phyloP scores from a whole-genome alignment of 2,888 invertebrate species.

The Protodeltote pygarga region DNA sequence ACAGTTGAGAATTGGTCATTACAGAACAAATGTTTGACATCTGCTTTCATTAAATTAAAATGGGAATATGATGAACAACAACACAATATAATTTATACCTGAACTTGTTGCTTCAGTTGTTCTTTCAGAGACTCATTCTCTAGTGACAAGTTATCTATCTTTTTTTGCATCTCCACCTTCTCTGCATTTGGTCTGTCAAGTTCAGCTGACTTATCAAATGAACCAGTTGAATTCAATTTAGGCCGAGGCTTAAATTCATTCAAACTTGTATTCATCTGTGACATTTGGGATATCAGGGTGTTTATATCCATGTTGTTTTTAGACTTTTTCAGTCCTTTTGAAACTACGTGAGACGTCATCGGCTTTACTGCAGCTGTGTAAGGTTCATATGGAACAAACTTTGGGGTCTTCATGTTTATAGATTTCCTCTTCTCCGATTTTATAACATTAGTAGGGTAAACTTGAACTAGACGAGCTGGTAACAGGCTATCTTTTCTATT shows the following conservation, averaged over 20 bases:
- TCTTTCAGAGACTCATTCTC: slow-evolving; percentile 92
- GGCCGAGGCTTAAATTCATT: slow-evolving; percentile 86
- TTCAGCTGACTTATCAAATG: slow-evolving; percentile 66
- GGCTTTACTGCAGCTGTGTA: slow-evolving; percentile 95
- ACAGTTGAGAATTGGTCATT: too few species aligned
- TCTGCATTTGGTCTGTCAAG: slow-evolving; percentile 67
- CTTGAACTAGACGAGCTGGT: slow-evolving; percentile 71
- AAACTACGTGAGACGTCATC: slow-evolving; percentile 87
- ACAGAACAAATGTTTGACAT: too few species aligned
- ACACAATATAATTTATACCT: slow-evolving; percentile 86
- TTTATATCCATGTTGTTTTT: slow-evolving; percentile 89
- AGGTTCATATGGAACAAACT: slow-evolving; percentile 95
- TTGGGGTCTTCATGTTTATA: slow-evolving; percentile 89
- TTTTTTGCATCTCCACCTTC: slow-evolving; percentile 85
- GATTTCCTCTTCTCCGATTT: slow-evolving; percentile 85
- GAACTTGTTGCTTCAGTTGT: slow-evolving; percentile 94
- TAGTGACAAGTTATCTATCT: slow-evolving; percentile 88
- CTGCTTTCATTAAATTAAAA: too few species aligned
- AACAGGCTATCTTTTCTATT: slow-evolving; percentile 60
- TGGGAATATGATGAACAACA: too few species aligned
- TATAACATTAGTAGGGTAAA: slow-evolving; percentile 88
- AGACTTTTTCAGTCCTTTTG: slow-evolving; percentile 74
- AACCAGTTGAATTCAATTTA: slow-evolving; percentile 69
- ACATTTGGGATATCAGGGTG: slow-evolving; percentile 90
- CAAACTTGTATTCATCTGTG: slow-evolving; percentile 89